phyloP scores from a whole-genome alignment of 2,888 invertebrate species.

The Timema podura region DNA sequence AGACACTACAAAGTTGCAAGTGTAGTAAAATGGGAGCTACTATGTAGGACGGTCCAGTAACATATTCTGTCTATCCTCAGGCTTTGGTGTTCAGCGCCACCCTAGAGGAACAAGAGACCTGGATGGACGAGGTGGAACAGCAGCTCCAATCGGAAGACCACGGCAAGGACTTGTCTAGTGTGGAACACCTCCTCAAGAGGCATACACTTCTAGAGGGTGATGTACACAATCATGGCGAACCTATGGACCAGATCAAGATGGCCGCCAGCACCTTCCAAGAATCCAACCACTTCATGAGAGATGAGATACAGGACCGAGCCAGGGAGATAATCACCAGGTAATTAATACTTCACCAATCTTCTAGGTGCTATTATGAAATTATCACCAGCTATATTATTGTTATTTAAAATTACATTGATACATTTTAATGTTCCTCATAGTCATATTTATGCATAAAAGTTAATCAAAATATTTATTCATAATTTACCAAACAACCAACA shows the following conservation, averaged over 20 bases:
- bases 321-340: slow-evolving; percentile 59
- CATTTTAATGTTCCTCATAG: neutral
- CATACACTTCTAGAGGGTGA: slow-evolving; percentile 83
- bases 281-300: slow-evolving; percentile 82
- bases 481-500: no score
- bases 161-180: slow-evolving; percentile 81
- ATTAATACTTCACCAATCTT: no score
- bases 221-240: slow-evolving; percentile 76
- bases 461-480: neutral
- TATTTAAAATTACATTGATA: no score
- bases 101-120: slow-evolving; percentile 86
- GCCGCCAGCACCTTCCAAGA: slow-evolving; percentile 74
- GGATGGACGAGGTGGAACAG: slow-evolving; percentile 86
- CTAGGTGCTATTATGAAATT: no score
- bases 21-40: no score
- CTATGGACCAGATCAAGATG: slow-evolving; percentile 73
- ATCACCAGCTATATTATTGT: no score
- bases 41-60: no score
- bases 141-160: slow-evolving; percentile 71
- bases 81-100: slow-evolving; percentile 83
- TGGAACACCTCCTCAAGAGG: slow-evolving; percentile 74
- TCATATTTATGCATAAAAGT: neutral
- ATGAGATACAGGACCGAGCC: slow-evolving; percentile 75
- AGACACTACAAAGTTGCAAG: no score
- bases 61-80: slow-evolving; percentile 41